phyloP scores from a whole-genome alignment of 2,888 invertebrate species.

The Scaptomyza parva region DNA sequence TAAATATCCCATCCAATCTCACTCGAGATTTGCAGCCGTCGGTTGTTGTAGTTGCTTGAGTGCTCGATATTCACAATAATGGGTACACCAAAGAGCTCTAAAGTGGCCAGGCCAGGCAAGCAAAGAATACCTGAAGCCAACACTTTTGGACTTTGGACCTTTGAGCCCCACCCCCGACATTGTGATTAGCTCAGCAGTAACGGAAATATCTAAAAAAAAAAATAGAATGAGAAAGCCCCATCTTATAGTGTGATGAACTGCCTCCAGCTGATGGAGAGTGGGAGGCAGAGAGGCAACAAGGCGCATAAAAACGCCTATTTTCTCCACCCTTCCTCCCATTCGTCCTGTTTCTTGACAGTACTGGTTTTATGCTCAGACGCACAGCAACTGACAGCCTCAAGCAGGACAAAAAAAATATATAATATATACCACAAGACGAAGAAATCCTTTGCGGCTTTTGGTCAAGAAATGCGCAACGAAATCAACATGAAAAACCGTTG shows the following conservation, averaged over 20 bases:
- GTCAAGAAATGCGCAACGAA: conserved; percentile 70
- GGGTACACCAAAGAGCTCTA: conserved; percentile 69
- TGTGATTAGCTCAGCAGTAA: conserved; percentile 35
- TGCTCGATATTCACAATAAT: conserved; percentile 73
- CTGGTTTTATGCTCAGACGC: conserved; percentile 55
- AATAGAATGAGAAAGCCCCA: background rate
- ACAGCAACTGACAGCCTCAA: conserved; percentile 50
- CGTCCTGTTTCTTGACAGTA: conserved; percentile 6
- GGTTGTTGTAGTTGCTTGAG: conserved; percentile 20
- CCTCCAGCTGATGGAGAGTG: conserved; percentile 12
- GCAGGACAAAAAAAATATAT: conserved; percentile 22
- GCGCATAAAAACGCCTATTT: conserved; percentile 28
- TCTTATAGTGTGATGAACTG: conserved; percentile 66
- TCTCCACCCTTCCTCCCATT: background rate
- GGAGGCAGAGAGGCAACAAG: conserved; percentile 20
- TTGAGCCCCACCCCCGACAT: conserved; percentile 34
- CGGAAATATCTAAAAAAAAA: conserved; percentile 12
- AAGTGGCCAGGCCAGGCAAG: conserved; percentile 62
- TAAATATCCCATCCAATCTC: conserved; percentile 47
- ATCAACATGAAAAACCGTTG: conserved; percentile 57
- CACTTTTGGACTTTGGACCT: conserved; percentile 57
- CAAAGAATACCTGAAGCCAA: conserved; percentile 40
- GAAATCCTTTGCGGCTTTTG: conserved; percentile 68
- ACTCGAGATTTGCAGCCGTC: conserved; percentile 40
- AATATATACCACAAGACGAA: conserved; percentile 39